Evolutionary conservation across 2,888 invertebrate species (phyloP).

Genomic region (Opisthograptis luteolata): DNA sequence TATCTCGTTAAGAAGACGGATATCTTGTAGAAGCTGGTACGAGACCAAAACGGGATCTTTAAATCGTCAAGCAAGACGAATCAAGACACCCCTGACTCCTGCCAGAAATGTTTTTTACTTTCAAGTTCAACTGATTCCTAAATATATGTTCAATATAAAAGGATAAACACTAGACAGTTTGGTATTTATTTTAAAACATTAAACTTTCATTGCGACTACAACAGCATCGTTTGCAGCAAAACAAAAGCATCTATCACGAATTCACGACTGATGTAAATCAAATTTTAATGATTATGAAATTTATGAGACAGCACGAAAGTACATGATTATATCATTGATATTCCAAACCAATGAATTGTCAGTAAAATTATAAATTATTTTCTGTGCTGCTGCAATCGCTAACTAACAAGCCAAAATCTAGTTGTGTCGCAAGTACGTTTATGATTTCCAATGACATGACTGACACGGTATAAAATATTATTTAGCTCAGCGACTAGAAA

Average conservation of each 20-base stretch:
- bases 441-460: slow-evolving; percentile 7
- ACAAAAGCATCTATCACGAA: neutral
- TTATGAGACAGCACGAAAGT: slow-evolving; percentile 3
- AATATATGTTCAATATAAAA: too few species aligned
- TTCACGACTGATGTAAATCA: slow-evolving; percentile 7
- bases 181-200: neutral
- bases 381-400: slow-evolving; percentile 7
- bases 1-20: too few species aligned
- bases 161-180: neutral
- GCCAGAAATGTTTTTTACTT: too few species aligned
- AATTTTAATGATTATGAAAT: slow-evolving; percentile 1
- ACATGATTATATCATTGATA: slow-evolving; percentile 8
- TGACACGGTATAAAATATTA: neutral
- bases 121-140: too few species aligned
- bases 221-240: neutral
- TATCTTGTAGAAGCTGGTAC: too few species aligned
- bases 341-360: slow-evolving; percentile 8
- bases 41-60: too few species aligned
- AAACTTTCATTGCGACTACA: neutral
- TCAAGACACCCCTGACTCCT: too few species aligned
- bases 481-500: neutral
- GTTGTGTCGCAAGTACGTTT: slow-evolving; percentile 5
- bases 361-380: slow-evolving; percentile 23
- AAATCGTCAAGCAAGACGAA: too few species aligned
- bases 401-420: slow-evolving; percentile 5